Percentiles rank a stretch among this genome's conserved stretches.
These are phyloP conservation scores for Donacobius atricapilla DNA, from an alignment of 2,113 vertebrate genomes.

Conservation along the genomic window DNA sequence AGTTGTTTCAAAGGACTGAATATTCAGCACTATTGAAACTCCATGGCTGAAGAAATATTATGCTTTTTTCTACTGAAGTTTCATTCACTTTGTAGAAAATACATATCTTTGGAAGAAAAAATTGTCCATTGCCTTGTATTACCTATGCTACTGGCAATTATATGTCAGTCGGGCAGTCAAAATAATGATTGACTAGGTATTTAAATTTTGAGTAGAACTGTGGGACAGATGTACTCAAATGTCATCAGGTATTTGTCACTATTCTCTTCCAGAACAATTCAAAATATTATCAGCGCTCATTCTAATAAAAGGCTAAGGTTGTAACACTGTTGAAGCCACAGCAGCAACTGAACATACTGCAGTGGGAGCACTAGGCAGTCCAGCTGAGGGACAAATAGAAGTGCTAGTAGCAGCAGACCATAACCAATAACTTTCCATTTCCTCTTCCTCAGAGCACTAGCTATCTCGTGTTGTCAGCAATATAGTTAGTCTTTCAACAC, in stretches of 20 bases:
- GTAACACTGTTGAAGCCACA: neutral
- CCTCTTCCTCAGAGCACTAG: neutral
- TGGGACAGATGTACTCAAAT: neutral
- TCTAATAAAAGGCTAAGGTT: neutral
- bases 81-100: neutral
- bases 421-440: neutral
- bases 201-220: neutral
- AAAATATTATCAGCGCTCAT: neutral
- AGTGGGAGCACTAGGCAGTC: neutral
- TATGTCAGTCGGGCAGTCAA: neutral
- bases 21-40: neutral
- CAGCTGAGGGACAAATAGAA: neutral
- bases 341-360: neutral
- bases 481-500: neutral
- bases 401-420: neutral
- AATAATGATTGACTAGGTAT: neutral
- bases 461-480: neutral
- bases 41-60: neutral
- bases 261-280: neutral
- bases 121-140: neutral
- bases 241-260: neutral
- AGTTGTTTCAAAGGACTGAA: neutral
- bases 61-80: neutral
- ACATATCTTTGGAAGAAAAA: neutral
- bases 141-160: neutral